Evolutionary conservation across 2,113 vertebrate species (phyloP), one percentile per base, ranked within the genome.

Genomic region (Daboia siamensis): DNA sequence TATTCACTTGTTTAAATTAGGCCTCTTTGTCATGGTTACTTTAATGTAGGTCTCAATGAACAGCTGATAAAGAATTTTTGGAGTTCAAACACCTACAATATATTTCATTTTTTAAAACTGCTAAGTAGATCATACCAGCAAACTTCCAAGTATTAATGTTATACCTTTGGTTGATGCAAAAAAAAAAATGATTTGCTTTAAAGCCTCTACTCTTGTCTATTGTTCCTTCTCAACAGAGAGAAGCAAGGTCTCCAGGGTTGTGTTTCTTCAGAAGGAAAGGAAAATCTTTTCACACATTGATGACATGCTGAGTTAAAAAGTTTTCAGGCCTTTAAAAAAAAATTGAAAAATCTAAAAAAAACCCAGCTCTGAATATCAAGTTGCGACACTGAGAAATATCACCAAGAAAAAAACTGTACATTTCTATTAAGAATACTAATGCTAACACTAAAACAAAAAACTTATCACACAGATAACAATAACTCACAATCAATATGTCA

Each of bases 271-370:
- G 51, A 87, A 52, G 48, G 69, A 39, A 39, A 74, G 39, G 13
- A 74, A 74, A 74, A 52, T n/a, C 26, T 86, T 86, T 52, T 56
- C 93, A 93, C 91, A 89, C 92, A 92, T 89, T 2, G 95, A 94
- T 93, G 94, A 92, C 94, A 95, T 33, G 93, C 95, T 91, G 95
- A 93, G 95, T 96, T 96, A 86, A 96, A 96, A 97, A 95, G 92
- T 95, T 96, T 3, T 44, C 87, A 93, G 90, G 91, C 89, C 92
- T 95, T 95, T 94, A 52, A 80, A 90, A 80, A 55, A 95, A 92
- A 93, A 17, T 74, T 74, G 48, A 29, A 74, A 96, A 96, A 95
- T 95, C 24, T 29, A 93, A 94, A 94, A 95, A 93, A 88, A 91
- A 95, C 87, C 10, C 52, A 64, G 11, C 61, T 57, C 86, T 9